A percentile compares a stretch with the other conserved stretches of the same genome.
Conservation (phyloP, 2,113 vertebrate species). For the Bolborhynchus lineola region DNA sequence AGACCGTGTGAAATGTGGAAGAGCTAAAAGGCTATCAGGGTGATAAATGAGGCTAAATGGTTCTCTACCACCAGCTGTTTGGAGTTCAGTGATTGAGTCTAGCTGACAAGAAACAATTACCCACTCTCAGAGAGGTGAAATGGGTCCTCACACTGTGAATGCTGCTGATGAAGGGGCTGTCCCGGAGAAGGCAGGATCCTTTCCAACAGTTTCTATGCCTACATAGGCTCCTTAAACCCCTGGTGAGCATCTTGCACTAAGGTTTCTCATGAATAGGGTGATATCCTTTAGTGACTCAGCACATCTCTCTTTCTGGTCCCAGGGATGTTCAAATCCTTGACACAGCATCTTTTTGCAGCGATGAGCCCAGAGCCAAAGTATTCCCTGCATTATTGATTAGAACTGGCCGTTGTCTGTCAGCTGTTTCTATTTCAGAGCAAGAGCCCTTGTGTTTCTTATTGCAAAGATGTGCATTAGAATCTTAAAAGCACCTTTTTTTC, state of each 20-base stretch:
- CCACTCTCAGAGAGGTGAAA: constrained; percentile 55
- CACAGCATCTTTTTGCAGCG: not conserved
- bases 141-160: constrained; percentile 46
- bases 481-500: not conserved
- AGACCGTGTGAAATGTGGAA: constrained; percentile 31
- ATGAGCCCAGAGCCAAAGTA: not conserved
- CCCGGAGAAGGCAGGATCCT: not conserved
- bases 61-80: constrained; percentile 60
- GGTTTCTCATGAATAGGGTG: not conserved
- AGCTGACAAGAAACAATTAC: constrained; percentile 60
- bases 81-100: constrained; percentile 61
- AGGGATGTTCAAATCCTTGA: not conserved
- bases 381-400: not conserved
- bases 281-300: not conserved
- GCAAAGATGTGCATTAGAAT: not conserved
- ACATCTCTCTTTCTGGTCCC: not conserved
- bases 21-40: constrained; percentile 57
- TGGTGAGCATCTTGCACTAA: rapidly evolving
- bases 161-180: constrained; percentile 59
- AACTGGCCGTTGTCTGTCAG: not conserved
- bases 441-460: not conserved
- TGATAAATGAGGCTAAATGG: constrained; percentile 66
- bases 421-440: not conserved
- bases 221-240: not conserved
- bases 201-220: not conserved